These are phyloP conservation scores for Montipora capitata DNA, from an alignment of 92 coral and sea anemone species.

Conservation along the genomic window DNA sequence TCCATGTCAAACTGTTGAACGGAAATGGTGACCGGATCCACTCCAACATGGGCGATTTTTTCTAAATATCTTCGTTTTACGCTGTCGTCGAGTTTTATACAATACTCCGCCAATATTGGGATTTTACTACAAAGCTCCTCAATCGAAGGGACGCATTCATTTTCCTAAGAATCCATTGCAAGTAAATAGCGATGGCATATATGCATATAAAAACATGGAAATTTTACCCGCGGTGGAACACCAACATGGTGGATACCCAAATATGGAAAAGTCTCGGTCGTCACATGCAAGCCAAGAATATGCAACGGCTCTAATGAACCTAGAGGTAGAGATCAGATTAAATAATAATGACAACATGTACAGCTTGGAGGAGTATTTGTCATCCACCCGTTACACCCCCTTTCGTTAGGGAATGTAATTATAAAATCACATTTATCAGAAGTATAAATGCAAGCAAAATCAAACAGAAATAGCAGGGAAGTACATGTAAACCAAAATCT, in stretches of 20 bases:
- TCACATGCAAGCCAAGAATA: constrained; percentile 49
- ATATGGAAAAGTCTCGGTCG: constrained; percentile 20
- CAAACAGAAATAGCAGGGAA: too few relatives aligned
- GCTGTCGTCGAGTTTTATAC: not conserved
- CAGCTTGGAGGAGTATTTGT: too few relatives aligned
- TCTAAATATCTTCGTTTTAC: not conserved
- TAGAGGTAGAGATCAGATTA: too few relatives aligned
- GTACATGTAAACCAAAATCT: too few relatives aligned
- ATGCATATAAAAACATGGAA: constrained; percentile 25
- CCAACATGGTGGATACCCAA: constrained; percentile 43
- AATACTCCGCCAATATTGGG: not conserved
- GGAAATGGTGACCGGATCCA: not conserved
- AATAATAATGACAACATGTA: too few relatives aligned
- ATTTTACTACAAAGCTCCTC: not conserved
- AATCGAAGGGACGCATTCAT: not conserved
- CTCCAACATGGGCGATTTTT: not conserved
- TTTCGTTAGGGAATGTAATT: too few relatives aligned
- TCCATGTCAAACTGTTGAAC: not conserved
- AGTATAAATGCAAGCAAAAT: too few relatives aligned
- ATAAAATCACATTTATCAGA: too few relatives aligned
- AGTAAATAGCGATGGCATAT: constrained; percentile 16
- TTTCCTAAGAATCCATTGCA: constrained; percentile 8
- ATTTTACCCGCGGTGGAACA: constrained; percentile 17
- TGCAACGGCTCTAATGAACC: too few relatives aligned
- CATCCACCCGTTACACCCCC: too few relatives aligned